Evolutionary conservation across 1,140 invertebrate species (phyloP), one percentile per base, ranked within the genome.

Genomic region (Pseudobourletiella spinata): DNA sequence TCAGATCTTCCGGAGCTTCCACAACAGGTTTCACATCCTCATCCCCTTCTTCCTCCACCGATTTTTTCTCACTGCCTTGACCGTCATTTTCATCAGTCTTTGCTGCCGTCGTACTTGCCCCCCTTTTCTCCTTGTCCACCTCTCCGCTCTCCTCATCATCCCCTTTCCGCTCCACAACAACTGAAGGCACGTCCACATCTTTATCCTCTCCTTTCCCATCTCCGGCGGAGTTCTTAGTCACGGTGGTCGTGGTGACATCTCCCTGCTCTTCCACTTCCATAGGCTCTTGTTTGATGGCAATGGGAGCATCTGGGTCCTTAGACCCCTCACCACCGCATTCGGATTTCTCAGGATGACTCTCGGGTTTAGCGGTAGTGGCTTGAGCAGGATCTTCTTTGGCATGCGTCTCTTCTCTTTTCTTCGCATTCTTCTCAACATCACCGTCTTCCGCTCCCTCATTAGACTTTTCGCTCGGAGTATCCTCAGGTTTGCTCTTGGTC

Each of bases 121-220:
- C 52, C 52, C 25, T 60, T 32, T 24, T 24, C 22, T 4, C 16
- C 24, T 52, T 60, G 29, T 8, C 28, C 29, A 8, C 2, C n/a
- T 18, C 18, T 50, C 50, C 57, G 0, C 3, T 29, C 18, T 57
- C 30, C 42, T 50, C 44, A 42, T 56, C 50, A 1, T 59, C 24
- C 54, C 63, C 64, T 54, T 76, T 68, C 58, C 70, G 71, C 22
- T 65, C 61, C 52, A 56, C 65, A 20, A 57, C 60, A 42, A 28
- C 51, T 25, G 60, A 72, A 70, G 56, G 68, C 64, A 24, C 28
- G 29, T 66, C 59, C 35, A 30, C 59, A 24, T 65, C 67, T 42
- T 52, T 44, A 56, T 15, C 64, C 32, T 64, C 50, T 32, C 44
- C 26, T 43, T 69, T 59, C 48, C 72, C 59, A 30, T 69, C 68